Evolutionary conservation across 2,113 vertebrate species (phyloP).

Genomic region (Microtus richardsoni): DNA sequence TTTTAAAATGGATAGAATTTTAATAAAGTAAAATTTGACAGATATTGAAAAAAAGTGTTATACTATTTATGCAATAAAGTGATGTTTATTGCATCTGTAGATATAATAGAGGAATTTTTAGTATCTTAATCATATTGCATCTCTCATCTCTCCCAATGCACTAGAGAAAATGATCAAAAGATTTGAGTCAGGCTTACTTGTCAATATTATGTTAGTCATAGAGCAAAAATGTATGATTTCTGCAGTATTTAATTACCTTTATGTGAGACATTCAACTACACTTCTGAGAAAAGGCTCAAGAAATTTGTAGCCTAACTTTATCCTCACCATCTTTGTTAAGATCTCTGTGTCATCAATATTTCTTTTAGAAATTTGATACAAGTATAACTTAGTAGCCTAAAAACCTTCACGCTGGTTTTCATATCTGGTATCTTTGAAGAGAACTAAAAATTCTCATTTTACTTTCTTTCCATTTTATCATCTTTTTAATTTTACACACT

Average conservation of each 20-base stretch:
- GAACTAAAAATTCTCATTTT: neutral
- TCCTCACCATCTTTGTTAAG: neutral
- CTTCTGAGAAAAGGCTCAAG: neutral
- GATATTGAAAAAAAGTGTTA: neutral
- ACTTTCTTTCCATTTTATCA: neutral
- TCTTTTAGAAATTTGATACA: neutral
- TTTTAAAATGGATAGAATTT: neutral
- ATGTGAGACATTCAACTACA: neutral
- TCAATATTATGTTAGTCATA: neutral
- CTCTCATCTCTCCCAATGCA: neutral
- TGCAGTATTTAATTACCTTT: neutral
- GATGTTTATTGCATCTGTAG: neutral
- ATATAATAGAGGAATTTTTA: neutral
- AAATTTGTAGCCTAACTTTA: neutral
- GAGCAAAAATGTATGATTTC: neutral
- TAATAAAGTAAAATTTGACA: neutral
- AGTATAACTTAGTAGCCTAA: neutral
- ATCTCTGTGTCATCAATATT: neutral
- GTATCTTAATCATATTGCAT: rapidly evolving
- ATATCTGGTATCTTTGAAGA: neutral
- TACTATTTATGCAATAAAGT: too few relatives aligned
- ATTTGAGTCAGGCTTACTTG: neutral
- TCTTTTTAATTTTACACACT: neutral
- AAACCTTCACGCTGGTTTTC: neutral
- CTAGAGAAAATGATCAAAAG: neutral